Conservation (phyloP, 2,888 invertebrate species). For the Oscheius sp. region DNA sequence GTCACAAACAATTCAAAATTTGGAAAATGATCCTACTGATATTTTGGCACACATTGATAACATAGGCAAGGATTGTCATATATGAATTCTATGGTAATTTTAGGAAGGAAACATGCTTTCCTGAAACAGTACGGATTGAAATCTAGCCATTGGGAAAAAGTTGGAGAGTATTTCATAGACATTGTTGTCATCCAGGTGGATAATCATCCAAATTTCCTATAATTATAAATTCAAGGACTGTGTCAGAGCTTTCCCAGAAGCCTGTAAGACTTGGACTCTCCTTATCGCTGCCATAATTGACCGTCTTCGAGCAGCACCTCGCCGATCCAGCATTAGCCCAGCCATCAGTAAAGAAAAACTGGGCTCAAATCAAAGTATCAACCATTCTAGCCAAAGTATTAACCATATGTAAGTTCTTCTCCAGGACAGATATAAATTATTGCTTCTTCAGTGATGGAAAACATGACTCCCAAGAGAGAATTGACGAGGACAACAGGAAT, state of each 20-base stretch:
- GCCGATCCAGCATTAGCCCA: slow-evolving; percentile 46
- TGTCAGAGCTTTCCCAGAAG: slow-evolving; percentile 69
- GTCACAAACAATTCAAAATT: slow-evolving; percentile 61
- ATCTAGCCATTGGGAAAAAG: slow-evolving; percentile 67
- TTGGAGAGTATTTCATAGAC: slow-evolving; percentile 69
- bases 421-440: background rate
- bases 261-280: slow-evolving; percentile 67
- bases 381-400: background rate
- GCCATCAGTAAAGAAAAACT: slow-evolving; percentile 16
- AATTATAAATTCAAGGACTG: slow-evolving; percentile 62
- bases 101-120: slow-evolving; percentile 65
- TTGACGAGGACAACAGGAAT: slow-evolving; percentile 10
- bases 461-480: slow-evolving; percentile 13
- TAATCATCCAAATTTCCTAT: no score
- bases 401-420: slow-evolving; percentile 1
- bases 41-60: slow-evolving; percentile 68
- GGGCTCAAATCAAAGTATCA: slow-evolving; percentile 20
- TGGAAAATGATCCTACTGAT: slow-evolving; percentile 62
- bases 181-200: slow-evolving; percentile 69
- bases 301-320: slow-evolving; percentile 62
- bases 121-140: slow-evolving; percentile 66
- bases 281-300: slow-evolving; percentile 68
- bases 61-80: slow-evolving; percentile 48
- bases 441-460: slow-evolving; percentile 16
- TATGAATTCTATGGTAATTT: slow-evolving; percentile 20